Base-by-base conservation (phyloP, 1,140 invertebrate species). In the Venturia canescens region DNA sequence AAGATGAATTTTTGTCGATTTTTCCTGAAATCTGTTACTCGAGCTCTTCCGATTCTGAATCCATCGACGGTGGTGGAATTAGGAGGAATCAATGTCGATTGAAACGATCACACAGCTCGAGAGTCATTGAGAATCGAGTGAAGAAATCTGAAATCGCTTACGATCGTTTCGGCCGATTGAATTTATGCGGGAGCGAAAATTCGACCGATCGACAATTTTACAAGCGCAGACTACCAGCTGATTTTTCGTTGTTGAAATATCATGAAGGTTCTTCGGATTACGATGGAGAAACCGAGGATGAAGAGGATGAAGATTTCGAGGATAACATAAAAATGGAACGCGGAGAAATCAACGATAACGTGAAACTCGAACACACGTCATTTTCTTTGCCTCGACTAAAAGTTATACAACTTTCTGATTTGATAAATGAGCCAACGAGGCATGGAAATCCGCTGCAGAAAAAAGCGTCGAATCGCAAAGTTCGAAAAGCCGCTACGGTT, bases 1-100 rank as follows among this genome's bases (percentile, higher is more conserved):
- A 66, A n/a, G 66, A 78, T 18, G 31, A 78, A 66, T 21, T 27
- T 9, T 13, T 29, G 6, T 1, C 29, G 13, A 4, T 67, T 31
- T 7, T 66, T 3, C 66, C 66, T 2, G 76, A 78, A 38, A 66
- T 38, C 26, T 69, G 66, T 69, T 78, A 78, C 23, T 78, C 76
- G 27, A 78, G 76, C 21, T 26, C 21, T 0, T 67, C 76, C 1
- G 76, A 78, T 11, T 29, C 18, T 18, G 76, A 77, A 48, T 34
- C n/a, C 53, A 4, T 9, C 11, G 50, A 31, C 57, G 27, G 11
- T 27, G 44, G 31, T 27, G 44, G 31, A 29, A 13, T 21, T 34
- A 13, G 21, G 11, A 18, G 1, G 15, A 50, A 38, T 50, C 34
- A 0, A 21, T 2, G 21, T 21, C 34, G 29, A 1, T 44, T 44